phyloP scores from a whole-genome alignment of 2,888 invertebrate genomes.

The Villa cingulata region DNA sequence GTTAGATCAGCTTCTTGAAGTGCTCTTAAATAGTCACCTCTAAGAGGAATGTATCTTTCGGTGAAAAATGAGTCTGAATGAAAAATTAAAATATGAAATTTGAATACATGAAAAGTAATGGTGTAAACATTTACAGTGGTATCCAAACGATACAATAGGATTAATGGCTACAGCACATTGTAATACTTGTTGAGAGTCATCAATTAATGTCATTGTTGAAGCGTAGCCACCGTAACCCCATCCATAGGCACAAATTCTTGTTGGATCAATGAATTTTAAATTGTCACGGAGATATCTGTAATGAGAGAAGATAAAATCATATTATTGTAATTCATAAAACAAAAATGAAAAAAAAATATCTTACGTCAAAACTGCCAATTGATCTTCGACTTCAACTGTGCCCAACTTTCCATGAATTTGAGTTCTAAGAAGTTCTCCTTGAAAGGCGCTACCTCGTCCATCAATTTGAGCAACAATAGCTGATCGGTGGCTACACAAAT shows the following conservation, averaged over 20 bases:
- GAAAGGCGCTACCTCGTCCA: conserved; percentile 72
- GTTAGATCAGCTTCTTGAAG: conserved; percentile 68
- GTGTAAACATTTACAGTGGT: conserved; percentile 48
- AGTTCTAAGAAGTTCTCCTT: conserved; percentile 61
- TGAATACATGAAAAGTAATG: neutral
- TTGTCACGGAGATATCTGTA: conserved; percentile 61
- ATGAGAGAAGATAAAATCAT: too few species aligned
- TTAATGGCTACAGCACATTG: conserved; percentile 76
- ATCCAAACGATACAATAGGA: conserved; percentile 72
- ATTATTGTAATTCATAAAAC: neutral
- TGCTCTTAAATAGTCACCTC: conserved; percentile 51
- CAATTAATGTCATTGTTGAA: conserved; percentile 63
- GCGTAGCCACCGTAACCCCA: conserved; percentile 79
- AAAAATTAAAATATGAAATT: neutral
- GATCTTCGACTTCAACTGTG: conserved; percentile 63
- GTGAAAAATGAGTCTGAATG: conserved; percentile 74
- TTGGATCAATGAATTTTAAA: conserved; percentile 66
- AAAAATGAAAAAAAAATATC: conserved; percentile 16
- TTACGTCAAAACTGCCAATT: conserved; percentile 53
- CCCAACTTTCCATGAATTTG: conserved; percentile 62
- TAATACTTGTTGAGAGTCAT: conserved; percentile 61
- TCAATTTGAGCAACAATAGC: conserved; percentile 82
- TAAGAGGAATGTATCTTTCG: conserved; percentile 77
- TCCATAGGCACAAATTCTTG: conserved; percentile 74
- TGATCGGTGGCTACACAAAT: conserved; percentile 65